Evolutionary conservation across 23 tunicate genomes (phyloP).

Genomic region (Diplosoma virens): DNA sequence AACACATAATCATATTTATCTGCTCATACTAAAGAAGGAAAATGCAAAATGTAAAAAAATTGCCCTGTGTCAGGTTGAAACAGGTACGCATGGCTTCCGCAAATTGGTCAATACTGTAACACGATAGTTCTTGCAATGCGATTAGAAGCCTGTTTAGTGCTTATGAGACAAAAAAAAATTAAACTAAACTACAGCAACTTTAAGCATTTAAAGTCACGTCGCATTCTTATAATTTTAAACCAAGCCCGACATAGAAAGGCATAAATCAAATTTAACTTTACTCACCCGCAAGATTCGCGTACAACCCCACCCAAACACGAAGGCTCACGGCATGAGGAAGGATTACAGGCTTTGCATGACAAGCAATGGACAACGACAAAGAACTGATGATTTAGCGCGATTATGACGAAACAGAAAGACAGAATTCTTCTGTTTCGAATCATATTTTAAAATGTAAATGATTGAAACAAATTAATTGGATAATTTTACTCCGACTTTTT

Average conservation of each 20-base stretch:
- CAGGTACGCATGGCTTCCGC: no score
- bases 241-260: neutral
- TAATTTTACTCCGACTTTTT: no score
- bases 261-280: neutral
- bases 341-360: constrained; percentile 3
- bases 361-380: neutral
- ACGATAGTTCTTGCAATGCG: neutral
- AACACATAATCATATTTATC: no score
- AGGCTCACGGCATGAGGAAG: neutral
- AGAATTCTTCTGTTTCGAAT: no score
- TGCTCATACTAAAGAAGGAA: no score
- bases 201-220: neutral
- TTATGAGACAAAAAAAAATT: neutral
- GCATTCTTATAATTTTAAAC: neutral
- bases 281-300: constrained; percentile 44
- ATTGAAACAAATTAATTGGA: no score
- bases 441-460: no score
- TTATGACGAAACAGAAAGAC: no score
- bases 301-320: constrained; percentile 28
- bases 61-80: no score
- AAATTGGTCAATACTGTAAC: no score
- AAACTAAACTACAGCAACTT: neutral
- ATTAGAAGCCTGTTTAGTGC: neutral
- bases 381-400: no score
- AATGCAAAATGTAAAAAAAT: no score